Percentiles rank a stretch among this genome's conserved stretches.
phyloP scores from a whole-genome alignment of 2,888 invertebrate genomes.

The Bibio marci region DNA sequence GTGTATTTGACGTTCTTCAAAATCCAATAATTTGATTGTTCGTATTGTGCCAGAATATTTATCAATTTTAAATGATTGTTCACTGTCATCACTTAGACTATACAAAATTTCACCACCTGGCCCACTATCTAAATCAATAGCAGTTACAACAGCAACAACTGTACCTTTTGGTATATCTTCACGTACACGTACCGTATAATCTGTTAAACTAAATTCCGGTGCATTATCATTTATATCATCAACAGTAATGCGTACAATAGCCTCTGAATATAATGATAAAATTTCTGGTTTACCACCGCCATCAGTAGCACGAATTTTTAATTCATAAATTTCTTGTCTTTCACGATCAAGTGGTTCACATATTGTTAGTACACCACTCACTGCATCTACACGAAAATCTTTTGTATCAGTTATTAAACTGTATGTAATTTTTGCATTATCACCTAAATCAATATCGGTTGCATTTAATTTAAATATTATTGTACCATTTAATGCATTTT shows the following conservation, averaged over 20 bases:
- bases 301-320: constrained; percentile 63
- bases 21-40: constrained; percentile 63
- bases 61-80: constrained; percentile 63
- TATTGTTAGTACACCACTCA: constrained; percentile 59
- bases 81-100: constrained; percentile 49
- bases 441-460: constrained; percentile 67
- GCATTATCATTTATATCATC: constrained; percentile 86
- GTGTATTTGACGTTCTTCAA: constrained; percentile 77
- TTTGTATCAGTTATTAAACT: constrained; percentile 54
- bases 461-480: constrained; percentile 70
- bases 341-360: constrained; percentile 72
- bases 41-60: constrained; percentile 70
- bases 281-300: constrained; percentile 40
- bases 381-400: constrained; percentile 63
- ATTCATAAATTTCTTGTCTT: constrained; percentile 59
- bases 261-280: constrained; percentile 56
- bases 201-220: constrained; percentile 60
- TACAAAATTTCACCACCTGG: constrained; percentile 67
- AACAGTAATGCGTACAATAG: constrained; percentile 61
- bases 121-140: constrained; percentile 72
- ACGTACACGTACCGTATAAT: constrained; percentile 64
- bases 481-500: constrained; percentile 73
- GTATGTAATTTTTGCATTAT: constrained; percentile 61
- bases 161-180: constrained; percentile 84
- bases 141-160: constrained; percentile 65